These are phyloP conservation scores for Cynaeus angustus DNA, from an alignment of 2,888 invertebrate genomes.

Conservation along the genomic window DNA sequence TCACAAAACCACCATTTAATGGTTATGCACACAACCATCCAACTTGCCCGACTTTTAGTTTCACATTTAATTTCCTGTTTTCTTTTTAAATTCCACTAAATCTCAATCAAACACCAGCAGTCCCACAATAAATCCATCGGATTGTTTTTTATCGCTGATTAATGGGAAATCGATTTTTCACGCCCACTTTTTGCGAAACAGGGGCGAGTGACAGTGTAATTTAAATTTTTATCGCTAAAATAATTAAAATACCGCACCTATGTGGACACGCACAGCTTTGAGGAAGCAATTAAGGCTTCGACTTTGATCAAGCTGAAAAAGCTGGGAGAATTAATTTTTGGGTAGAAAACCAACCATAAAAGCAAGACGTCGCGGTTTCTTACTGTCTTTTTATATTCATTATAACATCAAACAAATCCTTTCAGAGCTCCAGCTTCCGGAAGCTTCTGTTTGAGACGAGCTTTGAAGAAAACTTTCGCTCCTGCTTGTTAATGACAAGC, in stretches of 20 bases:
- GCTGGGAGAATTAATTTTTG: slow-evolving; percentile 24
- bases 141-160: slow-evolving; percentile 6
- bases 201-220: neutral
- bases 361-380: slow-evolving; percentile 3
- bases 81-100: slow-evolving; percentile 12
- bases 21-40: slow-evolving; percentile 17
- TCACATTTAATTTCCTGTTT: slow-evolving; percentile 29
- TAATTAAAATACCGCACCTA: slow-evolving; percentile 21
- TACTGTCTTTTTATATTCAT: slow-evolving; percentile 32
- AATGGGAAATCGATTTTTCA: slow-evolving; percentile 4
- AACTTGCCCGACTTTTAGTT: slow-evolving; percentile 20
- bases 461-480: slow-evolving; percentile 20
- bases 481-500: slow-evolving; percentile 12
- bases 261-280: slow-evolving; percentile 7
- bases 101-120: neutral
- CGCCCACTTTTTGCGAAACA: neutral
- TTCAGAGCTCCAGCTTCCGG: slow-evolving; percentile 5
- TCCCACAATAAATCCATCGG: neutral
- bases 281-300: slow-evolving; percentile 15
- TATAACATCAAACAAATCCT: slow-evolving; percentile 37
- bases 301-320: slow-evolving; percentile 13
- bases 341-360: slow-evolving; percentile 4
- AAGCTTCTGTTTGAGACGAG: slow-evolving; percentile 14
- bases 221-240: neutral
- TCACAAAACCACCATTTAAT: slow-evolving; percentile 14